Conservation (phyloP, 2,888 invertebrate genomes). For the Trissolcus brochymenae region DNA sequence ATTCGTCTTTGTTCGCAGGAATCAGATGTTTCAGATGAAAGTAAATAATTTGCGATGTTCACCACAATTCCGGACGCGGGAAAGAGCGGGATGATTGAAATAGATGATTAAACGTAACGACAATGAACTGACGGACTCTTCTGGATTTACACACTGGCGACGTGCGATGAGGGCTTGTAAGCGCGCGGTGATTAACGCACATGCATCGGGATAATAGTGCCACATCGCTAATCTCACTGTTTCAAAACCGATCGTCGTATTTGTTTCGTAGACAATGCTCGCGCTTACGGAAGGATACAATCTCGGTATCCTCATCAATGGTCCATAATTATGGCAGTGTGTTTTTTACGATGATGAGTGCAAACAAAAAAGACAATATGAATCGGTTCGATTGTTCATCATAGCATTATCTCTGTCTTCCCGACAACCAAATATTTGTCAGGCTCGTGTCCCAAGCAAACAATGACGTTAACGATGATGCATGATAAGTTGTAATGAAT, state of each 20-base stretch:
- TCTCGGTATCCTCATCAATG: constrained; percentile 22
- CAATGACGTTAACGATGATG: not conserved
- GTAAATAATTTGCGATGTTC: too few species aligned
- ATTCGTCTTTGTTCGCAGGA: too few species aligned
- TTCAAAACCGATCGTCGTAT: constrained; percentile 51
- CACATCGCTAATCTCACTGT: constrained; percentile 51
- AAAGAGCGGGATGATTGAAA: constrained; percentile 57
- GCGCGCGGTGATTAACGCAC: constrained; percentile 59
- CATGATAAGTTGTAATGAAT: constrained; percentile 3
- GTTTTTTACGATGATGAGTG: constrained; percentile 14
- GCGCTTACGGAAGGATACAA: constrained; percentile 42
- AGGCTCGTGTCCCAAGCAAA: not conserved
- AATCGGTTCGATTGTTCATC: too few species aligned
- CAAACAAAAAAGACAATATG: too few species aligned
- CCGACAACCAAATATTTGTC: too few species aligned
- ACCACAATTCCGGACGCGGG: too few species aligned
- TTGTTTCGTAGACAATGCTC: constrained; percentile 44
- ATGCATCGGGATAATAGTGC: constrained; percentile 47
- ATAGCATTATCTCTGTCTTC: too few species aligned
- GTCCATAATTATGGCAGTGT: constrained; percentile 35
- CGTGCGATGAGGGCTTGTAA: constrained; percentile 53
- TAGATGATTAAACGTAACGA: constrained; percentile 66
- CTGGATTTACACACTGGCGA: constrained; percentile 55
- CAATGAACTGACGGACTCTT: constrained; percentile 51
- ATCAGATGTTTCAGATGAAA: too few species aligned